Evolutionary conservation across 2,888 invertebrate species (phyloP), one percentile per base, ranked within the genome.

Genomic region (Zygothrica quintamaculata): DNA sequence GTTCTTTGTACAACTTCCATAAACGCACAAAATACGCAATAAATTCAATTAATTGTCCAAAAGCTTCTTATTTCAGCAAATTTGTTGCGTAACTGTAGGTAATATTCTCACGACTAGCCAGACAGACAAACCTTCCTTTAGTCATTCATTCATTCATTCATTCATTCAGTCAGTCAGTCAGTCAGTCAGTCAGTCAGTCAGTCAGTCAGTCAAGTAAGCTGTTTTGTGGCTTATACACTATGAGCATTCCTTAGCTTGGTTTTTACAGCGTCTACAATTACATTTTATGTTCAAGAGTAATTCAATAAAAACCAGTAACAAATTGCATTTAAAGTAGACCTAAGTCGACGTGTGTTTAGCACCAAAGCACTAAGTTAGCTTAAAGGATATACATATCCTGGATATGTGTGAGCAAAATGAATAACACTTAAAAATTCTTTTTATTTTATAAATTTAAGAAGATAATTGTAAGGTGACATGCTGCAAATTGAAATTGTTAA

Each of bases 21-120:
- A 56, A 77, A 59, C 59, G 70, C 68, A 64, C 53, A 44, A 64
- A 73, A 77, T 74, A 78, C 76, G 76, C 76, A 80, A 81, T 77
- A 77, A 82, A 82, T 82, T 78, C 84, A 77, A 77, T 77, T 78
- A 77, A 77, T 82, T 82, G 79, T 67, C 72, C 60, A 65, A 22
- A 82, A 79, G 69, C 73, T 65, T 72, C 77, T 84, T 76, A 80
- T 77, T 77, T 68, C 73, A 72, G 77, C 65, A 65, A 74, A 80
- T 76, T 80, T 80, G 64, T 52, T 76, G 39, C 58, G 37, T 57
- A 8, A 40, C 55, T 22, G 12, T 11, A 37, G 48, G 53, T 44
- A 65, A 47, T 46, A 40, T 33, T 31, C 4, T 22, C 18, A 8
- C 12, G 8, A 44, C 15, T 8, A 26, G 29, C 6, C 26, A 1